phyloP scores from a whole-genome alignment of 2,797 vertebrate genomes.

The Peromyscus nudipes region DNA sequence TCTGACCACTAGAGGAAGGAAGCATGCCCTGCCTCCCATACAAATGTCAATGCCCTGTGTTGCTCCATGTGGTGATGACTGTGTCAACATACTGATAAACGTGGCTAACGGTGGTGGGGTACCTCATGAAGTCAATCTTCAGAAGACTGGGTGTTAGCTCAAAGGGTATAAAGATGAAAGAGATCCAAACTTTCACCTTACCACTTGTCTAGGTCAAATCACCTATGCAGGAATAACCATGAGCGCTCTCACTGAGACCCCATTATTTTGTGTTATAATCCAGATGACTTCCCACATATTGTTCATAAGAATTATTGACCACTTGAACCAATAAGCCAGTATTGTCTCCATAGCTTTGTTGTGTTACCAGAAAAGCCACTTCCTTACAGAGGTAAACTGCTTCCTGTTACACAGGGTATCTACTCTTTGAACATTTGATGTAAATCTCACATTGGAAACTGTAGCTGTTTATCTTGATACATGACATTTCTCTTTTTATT shows the following conservation, averaged over 20 bases:
- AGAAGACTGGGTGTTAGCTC: neutral
- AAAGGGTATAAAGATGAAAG: neutral
- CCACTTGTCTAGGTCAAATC: neutral
- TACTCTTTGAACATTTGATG: slow-evolving; percentile 19
- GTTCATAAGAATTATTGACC: neutral
- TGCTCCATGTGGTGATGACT: neutral
- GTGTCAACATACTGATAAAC: neutral
- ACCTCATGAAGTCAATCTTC: neutral
- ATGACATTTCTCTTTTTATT: neutral
- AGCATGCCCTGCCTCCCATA: neutral
- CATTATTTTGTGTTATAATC: neutral
- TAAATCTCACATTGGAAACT: slow-evolving; percentile 44
- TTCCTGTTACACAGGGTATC: neutral
- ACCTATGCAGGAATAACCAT: neutral
- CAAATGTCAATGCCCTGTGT: neutral
- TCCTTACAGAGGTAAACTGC: neutral
- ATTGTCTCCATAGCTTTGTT: neutral
- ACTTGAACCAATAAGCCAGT: neutral
- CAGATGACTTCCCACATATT: neutral
- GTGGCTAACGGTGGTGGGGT: neutral
- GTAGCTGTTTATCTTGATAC: neutral
- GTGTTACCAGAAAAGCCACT: neutral
- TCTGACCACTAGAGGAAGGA: neutral
- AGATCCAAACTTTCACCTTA: neutral
- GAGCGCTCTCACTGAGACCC: neutral